Percentiles rank a stretch among this genome's conserved stretches.
Evolutionary conservation across 2,888 invertebrate species (phyloP).

Genomic region (Thysanoteuthis rhombus): DNA sequence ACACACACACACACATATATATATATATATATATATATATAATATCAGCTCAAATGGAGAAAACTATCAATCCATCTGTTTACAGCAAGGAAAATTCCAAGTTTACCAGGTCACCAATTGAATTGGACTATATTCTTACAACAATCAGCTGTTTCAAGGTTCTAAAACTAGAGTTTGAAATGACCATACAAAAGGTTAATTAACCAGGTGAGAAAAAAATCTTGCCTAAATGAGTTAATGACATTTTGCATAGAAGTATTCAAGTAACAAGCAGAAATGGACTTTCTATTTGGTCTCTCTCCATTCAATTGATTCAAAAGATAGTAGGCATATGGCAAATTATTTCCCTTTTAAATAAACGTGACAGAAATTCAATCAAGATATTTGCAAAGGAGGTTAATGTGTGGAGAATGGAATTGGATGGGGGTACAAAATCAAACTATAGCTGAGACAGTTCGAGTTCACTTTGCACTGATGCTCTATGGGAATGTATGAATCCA

Average conservation of each 20-base stretch:
- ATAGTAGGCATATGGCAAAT: background rate
- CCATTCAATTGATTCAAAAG: background rate
- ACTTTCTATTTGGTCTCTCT: background rate
- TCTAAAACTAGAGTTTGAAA: background rate
- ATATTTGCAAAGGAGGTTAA: background rate
- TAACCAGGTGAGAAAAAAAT: background rate
- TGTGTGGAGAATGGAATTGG: too few relatives aligned
- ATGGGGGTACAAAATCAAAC: too few relatives aligned
- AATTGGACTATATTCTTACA: background rate
- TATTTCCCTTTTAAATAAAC: background rate
- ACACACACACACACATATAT: background rate
- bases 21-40: conserved; percentile 23
- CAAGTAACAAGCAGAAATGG: background rate
- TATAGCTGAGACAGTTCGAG: too few relatives aligned
- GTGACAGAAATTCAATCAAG: background rate
- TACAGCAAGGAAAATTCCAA: background rate
- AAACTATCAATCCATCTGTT: background rate
- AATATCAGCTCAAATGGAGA: background rate
- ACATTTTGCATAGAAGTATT: background rate
- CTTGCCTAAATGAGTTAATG: background rate
- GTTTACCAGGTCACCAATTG: background rate
- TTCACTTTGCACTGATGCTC: too few relatives aligned
- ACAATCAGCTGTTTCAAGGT: background rate
- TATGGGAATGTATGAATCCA: too few relatives aligned
- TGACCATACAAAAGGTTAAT: background rate